phyloP scores from a whole-genome alignment of 2,888 invertebrate species.

The Brassicogethes aeneus region DNA sequence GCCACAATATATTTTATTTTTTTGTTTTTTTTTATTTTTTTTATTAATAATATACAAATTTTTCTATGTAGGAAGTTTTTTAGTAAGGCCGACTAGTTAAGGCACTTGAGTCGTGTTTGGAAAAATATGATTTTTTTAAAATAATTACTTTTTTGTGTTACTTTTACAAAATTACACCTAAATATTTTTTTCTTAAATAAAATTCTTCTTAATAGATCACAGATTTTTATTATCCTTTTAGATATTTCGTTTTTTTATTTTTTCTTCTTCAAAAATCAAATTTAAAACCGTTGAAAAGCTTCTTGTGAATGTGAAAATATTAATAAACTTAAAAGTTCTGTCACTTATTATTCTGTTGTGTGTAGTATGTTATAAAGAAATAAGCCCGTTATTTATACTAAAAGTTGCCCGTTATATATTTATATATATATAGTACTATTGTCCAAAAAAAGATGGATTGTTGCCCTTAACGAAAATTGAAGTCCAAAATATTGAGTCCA shows the following conservation, averaged over 20 bases:
- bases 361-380: constrained; percentile 20
- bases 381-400: constrained; percentile 24
- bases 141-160: constrained; percentile 18
- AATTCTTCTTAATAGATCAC: constrained; percentile 27
- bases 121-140: constrained; percentile 34
- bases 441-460: constrained; percentile 21
- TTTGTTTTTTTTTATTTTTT: constrained; percentile 27
- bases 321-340: constrained; percentile 15
- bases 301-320: constrained; percentile 9
- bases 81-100: constrained; percentile 41
- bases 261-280: constrained; percentile 18
- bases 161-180: constrained; percentile 24
- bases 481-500: constrained; percentile 31
- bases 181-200: constrained; percentile 15
- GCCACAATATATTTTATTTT: constrained; percentile 27
- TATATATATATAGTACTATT: constrained; percentile 21
- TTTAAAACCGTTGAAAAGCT: constrained; percentile 17
- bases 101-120: constrained; percentile 40
- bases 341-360: constrained; percentile 20
- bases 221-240: constrained; percentile 29
- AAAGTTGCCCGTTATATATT: constrained; percentile 7
- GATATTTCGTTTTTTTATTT: constrained; percentile 18
- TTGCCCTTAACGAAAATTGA: constrained; percentile 25
- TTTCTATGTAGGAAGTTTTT: constrained; percentile 33
- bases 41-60: constrained; percentile 39